These are phyloP conservation scores for Crossaster papposus DNA, from an alignment of 53 echinoderm and acorn worm genomes.

Conservation along the genomic window DNA sequence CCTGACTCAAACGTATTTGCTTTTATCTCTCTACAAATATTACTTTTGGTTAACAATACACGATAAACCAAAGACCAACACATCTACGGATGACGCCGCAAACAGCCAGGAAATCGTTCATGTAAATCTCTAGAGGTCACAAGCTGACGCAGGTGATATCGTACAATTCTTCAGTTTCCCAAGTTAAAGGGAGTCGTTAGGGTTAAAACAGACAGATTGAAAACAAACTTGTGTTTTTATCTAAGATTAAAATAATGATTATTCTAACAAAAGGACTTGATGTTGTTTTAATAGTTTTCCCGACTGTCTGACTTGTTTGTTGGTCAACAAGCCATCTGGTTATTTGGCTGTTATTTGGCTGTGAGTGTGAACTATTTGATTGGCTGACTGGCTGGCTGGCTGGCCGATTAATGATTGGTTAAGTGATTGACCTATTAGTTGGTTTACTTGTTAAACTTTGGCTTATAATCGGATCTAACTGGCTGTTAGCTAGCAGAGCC, in stretches of 20 bases:
- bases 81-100: not conserved
- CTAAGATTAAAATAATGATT: too few relatives aligned
- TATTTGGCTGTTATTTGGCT: not conserved
- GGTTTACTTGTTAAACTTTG: not conserved
- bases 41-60: not conserved
- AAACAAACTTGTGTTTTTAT: too few relatives aligned
- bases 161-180: not conserved
- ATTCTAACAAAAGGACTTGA: too few relatives aligned
- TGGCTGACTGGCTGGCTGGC: not conserved
- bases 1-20: not conserved
- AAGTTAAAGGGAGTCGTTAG: not conserved
- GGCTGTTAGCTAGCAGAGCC: not conserved
- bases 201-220: not conserved
- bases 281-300: too few relatives aligned
- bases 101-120: not conserved
- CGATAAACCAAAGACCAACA: not conserved
- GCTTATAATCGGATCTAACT: not conserved
- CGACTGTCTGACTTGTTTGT: not conserved
- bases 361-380: not conserved
- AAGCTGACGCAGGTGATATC: not conserved
- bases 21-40: not conserved
- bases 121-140: not conserved
- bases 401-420: not conserved
- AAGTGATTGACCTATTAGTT: not conserved
- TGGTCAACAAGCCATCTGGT: not conserved